Base-by-base conservation (phyloP, 2,888 invertebrate genomes). In the Tiliacea citrago region DNA sequence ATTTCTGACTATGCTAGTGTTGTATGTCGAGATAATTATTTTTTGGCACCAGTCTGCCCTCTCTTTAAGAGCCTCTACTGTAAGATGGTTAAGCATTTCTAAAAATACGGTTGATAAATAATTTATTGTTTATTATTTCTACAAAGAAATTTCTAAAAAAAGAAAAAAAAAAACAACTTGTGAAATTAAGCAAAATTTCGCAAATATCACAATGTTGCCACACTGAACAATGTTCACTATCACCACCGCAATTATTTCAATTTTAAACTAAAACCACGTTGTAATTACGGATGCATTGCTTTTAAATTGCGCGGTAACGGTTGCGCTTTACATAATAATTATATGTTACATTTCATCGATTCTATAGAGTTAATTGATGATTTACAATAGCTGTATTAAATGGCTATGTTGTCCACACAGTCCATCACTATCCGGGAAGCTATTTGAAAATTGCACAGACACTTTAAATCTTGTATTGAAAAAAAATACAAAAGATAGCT, bases 181-280 rank as follows among this genome's bases (percentile, higher is more conserved):
- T 10, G 1, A 2, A 47, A 35, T n/a, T 42, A 53, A 29, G 12
- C 16, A n/a, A n/a, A n/a, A n/a, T 29, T 49, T 49, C 18, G 42
- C 42, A 53, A 70, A 35, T 29, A 24, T 35, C 10, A 21, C 53
- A 35, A 29, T 72, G 39, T 77, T 74, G 62, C 53, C 29, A 61
- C 62, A 68, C 62, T 63, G 21, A 69, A 72, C 65, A 79, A 83
- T 74, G 35, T 65, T 62, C 62, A 66, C 49, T 60, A 81, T 60
- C 12, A 39, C 53, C 61, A 55, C 73, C 72, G 57, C 81, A 83
- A 83, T 83, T 79, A 85, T 76, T 77, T 73, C 16, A 57, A 68
- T 71, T 76, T 73, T 42, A 76, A 63, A 70, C 74, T 62, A 68
- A 83, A 83, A 76, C 67, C 74, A 49, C 24, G 51, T 63, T 61